These are phyloP conservation scores for Drosophila sordidula DNA, from an alignment of 2,888 invertebrate species.

Conservation along the genomic window DNA sequence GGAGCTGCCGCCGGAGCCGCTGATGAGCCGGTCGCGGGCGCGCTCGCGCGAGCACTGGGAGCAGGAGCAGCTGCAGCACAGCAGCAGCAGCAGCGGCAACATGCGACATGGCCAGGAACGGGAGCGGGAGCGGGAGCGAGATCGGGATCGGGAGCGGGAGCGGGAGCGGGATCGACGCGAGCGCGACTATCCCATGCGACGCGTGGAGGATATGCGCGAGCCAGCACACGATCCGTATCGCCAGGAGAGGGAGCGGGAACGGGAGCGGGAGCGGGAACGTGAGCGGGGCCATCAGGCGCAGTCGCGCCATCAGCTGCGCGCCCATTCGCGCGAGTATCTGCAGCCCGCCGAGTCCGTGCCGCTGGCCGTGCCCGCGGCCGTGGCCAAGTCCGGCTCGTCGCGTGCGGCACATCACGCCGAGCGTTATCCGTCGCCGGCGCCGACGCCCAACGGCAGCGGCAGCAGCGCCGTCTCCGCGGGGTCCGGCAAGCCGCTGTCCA, in stretches of 20 bases:
- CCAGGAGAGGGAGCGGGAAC: conserved; percentile 60
- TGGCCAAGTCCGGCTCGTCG: conserved; percentile 50
- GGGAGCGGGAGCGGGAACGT: conserved; percentile 45
- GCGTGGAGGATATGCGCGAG: conserved; percentile 44
- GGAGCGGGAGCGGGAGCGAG: conserved; percentile 4
- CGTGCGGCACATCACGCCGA: conserved; percentile 55
- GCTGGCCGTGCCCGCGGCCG: conserved; percentile 14
- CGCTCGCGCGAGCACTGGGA: conserved; percentile 73
- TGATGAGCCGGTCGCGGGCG: conserved; percentile 66
- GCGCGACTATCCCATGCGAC: conserved; percentile 60
- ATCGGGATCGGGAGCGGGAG: conserved; percentile 20
- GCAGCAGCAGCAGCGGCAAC: conserved; percentile 30
- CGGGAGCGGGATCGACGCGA: conserved; percentile 48
- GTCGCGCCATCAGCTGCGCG: conserved; percentile 51
- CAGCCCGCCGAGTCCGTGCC: conserved; percentile 49
- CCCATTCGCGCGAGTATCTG: conserved; percentile 64
- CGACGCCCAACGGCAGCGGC: conserved; percentile 67
- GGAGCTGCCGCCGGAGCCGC: conserved; percentile 11
- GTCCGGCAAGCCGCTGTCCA: conserved; percentile 80
- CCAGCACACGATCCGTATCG: conserved; percentile 62
- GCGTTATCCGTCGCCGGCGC: conserved; percentile 72
- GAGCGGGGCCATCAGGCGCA: conserved; percentile 33
- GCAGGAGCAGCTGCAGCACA: conserved; percentile 38
- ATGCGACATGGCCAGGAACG: conserved; percentile 40
- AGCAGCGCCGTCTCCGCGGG: conserved; percentile 9